These are phyloP conservation scores for Hydrotaea diabolus DNA, from an alignment of 2,888 invertebrate species.

Conservation along the genomic window DNA sequence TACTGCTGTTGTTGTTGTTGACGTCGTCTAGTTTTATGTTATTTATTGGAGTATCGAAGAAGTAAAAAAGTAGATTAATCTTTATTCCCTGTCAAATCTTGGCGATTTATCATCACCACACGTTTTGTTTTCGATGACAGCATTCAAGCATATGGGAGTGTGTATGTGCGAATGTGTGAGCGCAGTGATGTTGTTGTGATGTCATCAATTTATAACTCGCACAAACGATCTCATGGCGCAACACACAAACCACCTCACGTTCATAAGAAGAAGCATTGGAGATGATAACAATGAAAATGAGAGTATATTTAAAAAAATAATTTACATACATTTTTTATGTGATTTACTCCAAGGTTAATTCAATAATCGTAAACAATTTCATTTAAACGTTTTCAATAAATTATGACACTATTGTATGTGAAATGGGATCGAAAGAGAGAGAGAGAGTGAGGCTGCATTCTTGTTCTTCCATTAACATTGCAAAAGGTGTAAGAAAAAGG, in stretches of 20 bases:
- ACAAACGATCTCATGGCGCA: slow-evolving; percentile 7
- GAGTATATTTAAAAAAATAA: slow-evolving; percentile 33
- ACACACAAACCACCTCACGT: neutral
- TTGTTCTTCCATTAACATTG: too few species aligned
- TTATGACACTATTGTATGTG: neutral
- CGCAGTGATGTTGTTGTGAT: slow-evolving; percentile 45
- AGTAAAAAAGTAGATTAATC: slow-evolving; percentile 36
- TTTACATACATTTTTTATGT: slow-evolving; percentile 33
- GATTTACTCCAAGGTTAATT: slow-evolving; percentile 58
- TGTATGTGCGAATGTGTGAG: neutral
- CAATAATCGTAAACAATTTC: slow-evolving; percentile 35
- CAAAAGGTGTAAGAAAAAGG: too few species aligned
- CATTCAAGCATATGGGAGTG: slow-evolving; percentile 34
- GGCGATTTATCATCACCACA: slow-evolving; percentile 27
- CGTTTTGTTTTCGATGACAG: slow-evolving; percentile 47
- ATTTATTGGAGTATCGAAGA: neutral
- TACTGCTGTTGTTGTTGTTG: slow-evolving; percentile 1
- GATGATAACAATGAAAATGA: slow-evolving; percentile 31
- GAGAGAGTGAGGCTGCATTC: too few species aligned
- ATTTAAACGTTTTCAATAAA: slow-evolving; percentile 16
- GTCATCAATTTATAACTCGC: slow-evolving; percentile 45
- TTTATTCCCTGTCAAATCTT: slow-evolving; percentile 18
- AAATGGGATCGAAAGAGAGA: too few species aligned
- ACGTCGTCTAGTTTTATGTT: neutral
- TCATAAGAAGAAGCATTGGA: neutral